A percentile compares a stretch with the other conserved stretches of the same genome.
Evolutionary conservation across 2,888 invertebrate genomes (phyloP).

Genomic region (Epinotia nisella): DNA sequence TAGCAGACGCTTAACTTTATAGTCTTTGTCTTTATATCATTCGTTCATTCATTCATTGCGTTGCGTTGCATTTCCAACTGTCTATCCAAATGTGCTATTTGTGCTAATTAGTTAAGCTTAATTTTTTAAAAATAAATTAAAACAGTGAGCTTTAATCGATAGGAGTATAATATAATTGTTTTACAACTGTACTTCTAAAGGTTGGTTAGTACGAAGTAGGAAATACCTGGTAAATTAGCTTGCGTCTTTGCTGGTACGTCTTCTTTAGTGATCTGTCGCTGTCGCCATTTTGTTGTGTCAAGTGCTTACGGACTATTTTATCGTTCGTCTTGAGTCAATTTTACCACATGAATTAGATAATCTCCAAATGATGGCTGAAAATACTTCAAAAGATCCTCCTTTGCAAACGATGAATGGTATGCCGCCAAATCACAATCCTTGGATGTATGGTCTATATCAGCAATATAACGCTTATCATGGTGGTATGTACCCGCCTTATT

Average conservation of each 20-base stretch:
- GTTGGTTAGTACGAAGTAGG: conserved; percentile 12
- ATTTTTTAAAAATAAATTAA: neutral
- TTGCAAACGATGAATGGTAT: conserved; percentile 77
- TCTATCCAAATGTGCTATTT: neutral
- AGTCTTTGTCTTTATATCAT: too few species aligned
- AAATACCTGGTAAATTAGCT: conserved; percentile 1
- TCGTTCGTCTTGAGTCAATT: conserved; percentile 36
- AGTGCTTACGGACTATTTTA: conserved; percentile 23
- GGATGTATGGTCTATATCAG: conserved; percentile 77
- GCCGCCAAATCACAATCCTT: conserved; percentile 73
- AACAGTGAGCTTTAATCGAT: neutral
- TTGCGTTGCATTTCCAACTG: too few species aligned
- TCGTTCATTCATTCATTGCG: too few species aligned
- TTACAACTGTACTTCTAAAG: neutral
- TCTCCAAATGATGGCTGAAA: conserved; percentile 68
- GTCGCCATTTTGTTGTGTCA: conserved; percentile 63
- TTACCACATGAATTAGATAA: conserved; percentile 31
- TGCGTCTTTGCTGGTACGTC: conserved; percentile 4
- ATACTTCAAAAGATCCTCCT: conserved; percentile 76
- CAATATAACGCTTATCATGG: conserved; percentile 75
- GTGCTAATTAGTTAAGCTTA: neutral
- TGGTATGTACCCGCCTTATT: conserved; percentile 78
- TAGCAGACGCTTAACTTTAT: too few species aligned
- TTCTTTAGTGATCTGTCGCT: conserved; percentile 49
- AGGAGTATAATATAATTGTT: conserved; percentile 1